Conservation (phyloP, 2,113 vertebrate genomes). For the Antechinus flavipes region DNA sequence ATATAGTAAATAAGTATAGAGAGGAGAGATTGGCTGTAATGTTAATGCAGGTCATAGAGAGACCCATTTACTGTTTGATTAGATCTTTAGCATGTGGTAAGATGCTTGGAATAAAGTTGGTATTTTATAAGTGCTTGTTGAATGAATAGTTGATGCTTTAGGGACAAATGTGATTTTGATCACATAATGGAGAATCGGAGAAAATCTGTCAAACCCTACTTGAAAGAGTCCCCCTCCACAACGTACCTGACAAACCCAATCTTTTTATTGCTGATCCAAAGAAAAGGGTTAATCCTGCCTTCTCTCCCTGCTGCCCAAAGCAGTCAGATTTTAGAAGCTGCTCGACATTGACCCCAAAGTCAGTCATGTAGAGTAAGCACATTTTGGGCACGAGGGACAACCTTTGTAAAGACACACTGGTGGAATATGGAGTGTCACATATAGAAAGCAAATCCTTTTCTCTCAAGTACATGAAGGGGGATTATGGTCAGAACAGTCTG, state of each 20-base stretch:
- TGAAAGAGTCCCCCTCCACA: not conserved
- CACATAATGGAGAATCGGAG: not conserved
- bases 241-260: not conserved
- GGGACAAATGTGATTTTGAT: not conserved
- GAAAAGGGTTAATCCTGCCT: not conserved
- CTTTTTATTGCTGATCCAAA: not conserved
- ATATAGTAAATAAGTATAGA: not conserved
- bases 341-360: not conserved
- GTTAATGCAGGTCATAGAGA: not conserved
- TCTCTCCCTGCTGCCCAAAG: not conserved
- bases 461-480: not conserved
- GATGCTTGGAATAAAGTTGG: not conserved
- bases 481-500: not conserved
- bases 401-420: not conserved
- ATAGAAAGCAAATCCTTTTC: not conserved
- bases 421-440: not conserved
- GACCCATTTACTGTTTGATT: not conserved
- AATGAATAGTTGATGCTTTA: not conserved
- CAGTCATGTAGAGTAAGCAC: not conserved
- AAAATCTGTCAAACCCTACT: not conserved
- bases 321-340: not conserved
- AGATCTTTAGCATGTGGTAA: not conserved
- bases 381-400: not conserved
- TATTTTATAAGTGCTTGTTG: not conserved
- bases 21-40: not conserved